phyloP scores from a whole-genome alignment of 2,113 vertebrate genomes.

The Brachypodius melanocephalos region DNA sequence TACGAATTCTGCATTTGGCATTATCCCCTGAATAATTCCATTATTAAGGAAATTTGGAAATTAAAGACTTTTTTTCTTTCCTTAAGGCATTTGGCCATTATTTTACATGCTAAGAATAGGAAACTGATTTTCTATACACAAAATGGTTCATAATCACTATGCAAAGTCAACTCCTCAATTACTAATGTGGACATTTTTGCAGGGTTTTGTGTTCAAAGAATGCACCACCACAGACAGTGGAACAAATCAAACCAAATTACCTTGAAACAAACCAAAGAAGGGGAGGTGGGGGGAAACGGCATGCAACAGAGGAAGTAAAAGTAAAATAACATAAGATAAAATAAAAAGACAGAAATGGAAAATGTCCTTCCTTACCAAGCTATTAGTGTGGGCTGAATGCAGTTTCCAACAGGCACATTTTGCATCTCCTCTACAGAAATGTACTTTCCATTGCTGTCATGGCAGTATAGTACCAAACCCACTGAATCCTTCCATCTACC shows the following conservation, averaged over 20 bases:
- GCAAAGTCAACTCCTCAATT: not conserved
- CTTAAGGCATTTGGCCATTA: not conserved
- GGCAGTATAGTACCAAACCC: not conserved
- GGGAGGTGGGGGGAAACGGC: fast-evolving
- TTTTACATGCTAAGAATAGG: not conserved
- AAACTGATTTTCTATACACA: not conserved
- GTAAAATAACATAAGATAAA: not conserved
- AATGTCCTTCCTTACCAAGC: not conserved
- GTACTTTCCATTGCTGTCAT: not conserved
- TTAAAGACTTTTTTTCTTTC: not conserved
- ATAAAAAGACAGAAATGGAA: not conserved
- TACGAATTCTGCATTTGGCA: not conserved
- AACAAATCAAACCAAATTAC: conserved; percentile 14
- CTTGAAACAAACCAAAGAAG: not conserved
- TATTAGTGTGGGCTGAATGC: not conserved
- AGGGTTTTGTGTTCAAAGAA: not conserved
- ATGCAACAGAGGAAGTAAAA: not conserved
- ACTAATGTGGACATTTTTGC: not conserved
- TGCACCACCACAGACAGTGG: not conserved
- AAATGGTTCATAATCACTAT: not conserved
- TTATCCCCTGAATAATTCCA: not conserved
- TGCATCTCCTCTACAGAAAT: not conserved
- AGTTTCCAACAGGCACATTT: not conserved
- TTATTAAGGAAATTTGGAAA: conserved; percentile 5
- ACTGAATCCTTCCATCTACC: not conserved